These are phyloP conservation scores for Trichechus manatus DNA, from an alignment of 2,113 vertebrate genomes.

Conservation along the genomic window DNA sequence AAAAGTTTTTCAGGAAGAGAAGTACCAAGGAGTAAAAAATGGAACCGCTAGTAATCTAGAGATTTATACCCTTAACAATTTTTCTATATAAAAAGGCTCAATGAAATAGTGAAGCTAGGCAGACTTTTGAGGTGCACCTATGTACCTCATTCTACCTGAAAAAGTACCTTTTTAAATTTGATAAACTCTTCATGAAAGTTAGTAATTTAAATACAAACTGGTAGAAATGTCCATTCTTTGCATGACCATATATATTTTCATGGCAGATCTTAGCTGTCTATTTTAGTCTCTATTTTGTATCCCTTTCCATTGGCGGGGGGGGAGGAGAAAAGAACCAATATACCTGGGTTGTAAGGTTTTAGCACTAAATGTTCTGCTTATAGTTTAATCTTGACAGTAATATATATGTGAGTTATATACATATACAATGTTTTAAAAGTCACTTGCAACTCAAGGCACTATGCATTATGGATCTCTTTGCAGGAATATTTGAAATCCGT, in stretches of 20 bases:
- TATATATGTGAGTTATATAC: not conserved
- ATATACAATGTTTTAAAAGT: slow-evolving; percentile 18
- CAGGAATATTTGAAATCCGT: slow-evolving; percentile 17
- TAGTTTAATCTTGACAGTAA: not conserved
- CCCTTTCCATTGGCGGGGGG: not conserved
- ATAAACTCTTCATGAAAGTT: slow-evolving; percentile 4
- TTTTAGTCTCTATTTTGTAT: slow-evolving; percentile 21
- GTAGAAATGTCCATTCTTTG: not conserved
- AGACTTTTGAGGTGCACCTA: slow-evolving; percentile 18
- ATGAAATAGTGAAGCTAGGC: slow-evolving; percentile 37
- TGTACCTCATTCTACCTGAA: slow-evolving; percentile 11
- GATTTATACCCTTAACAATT: not conserved
- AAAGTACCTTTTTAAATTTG: slow-evolving; percentile 7
- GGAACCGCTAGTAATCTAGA: not conserved
- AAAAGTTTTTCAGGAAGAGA: not conserved
- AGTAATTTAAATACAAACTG: slow-evolving; percentile 37
- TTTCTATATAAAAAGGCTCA: slow-evolving; percentile 57
- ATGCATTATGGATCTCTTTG: not conserved
- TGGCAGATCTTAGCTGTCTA: not conserved
- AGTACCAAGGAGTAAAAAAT: not conserved
- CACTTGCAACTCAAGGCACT: not conserved
- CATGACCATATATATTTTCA: slow-evolving; percentile 4
- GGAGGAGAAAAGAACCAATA: not conserved
- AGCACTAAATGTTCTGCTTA: not conserved
- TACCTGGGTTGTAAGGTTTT: not conserved